Conservation (phyloP, 2,113 vertebrate species). For the Nothocercus julius region DNA sequence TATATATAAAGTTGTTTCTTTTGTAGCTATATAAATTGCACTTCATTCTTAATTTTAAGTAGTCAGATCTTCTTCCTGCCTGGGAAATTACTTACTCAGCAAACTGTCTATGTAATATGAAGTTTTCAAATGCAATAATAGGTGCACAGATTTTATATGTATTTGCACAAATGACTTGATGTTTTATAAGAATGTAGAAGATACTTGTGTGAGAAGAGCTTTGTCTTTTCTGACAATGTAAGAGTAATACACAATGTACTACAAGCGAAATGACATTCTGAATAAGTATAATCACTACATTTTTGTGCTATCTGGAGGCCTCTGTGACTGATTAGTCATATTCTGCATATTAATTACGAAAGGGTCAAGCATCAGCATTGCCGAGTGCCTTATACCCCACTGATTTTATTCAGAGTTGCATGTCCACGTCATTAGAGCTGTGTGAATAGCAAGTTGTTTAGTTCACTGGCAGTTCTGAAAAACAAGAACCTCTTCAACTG, state of each 20-base stretch:
- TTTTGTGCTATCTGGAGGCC: not conserved
- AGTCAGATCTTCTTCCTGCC: not conserved
- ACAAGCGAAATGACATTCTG: not conserved
- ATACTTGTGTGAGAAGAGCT: not conserved
- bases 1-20: not conserved
- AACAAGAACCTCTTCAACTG: not conserved
- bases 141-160: not conserved
- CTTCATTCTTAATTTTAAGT: not conserved
- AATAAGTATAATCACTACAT: not conserved
- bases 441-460: not conserved
- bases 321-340: not conserved
- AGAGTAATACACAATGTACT: not conserved
- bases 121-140: not conserved
- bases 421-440: not conserved
- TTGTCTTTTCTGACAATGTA: not conserved
- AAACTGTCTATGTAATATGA: not conserved
- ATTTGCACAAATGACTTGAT: not conserved
- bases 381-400: not conserved
- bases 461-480: not conserved
- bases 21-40: not conserved
- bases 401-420: not conserved
- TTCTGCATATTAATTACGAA: not conserved
- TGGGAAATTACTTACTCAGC: not conserved
- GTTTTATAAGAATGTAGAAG: not conserved
- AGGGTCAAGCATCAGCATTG: not conserved